Base-by-base conservation (phyloP, 2,797 vertebrate species). In the Falco biarmicus region DNA sequence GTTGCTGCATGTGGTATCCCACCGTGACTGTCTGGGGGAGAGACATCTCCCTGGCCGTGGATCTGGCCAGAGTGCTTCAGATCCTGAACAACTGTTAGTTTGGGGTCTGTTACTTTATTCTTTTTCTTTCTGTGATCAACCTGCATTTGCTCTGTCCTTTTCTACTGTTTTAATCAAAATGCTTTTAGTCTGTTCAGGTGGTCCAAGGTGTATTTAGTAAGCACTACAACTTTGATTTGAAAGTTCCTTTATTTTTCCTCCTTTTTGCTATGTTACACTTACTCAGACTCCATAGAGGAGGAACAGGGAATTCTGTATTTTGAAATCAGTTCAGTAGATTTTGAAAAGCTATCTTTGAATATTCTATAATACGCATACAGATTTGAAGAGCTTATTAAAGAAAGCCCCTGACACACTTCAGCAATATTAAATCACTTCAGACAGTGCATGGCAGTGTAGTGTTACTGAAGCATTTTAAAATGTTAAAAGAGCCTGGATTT, bases 361-460 rank as follows among this genome's bases (percentile, higher is more conserved):
- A 96, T 97, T 97, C 96, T 80, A 68, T 98, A 97, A 95, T 97
- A 96, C 96, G 96, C 88, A 89, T 95, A 96, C 96, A 97, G 96
- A 97, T 97, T 97, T 98, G 97, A 97, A 98, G 97, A 97, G 97
- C 98, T 98, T 97, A 97, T 98, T 98, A 98, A 98, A 97, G 97
- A 97, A 98, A 97, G 93, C 85, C 95, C 95, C 95, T 97, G 97
- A 98, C 97, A 98, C 96, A 98, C 97, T 98, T 98, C 97, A 98
- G 97, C 96, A 97, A 97, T 98, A 97, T 98, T 97, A 98, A 98
- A 98, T 98, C 97, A 97, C 96, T 96, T 97, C 94, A 96, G 97
- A 97, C 60, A 54, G 97, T 97, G 92, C 92, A 82, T 91, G 95
- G 97, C 96, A 96, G 96, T 85, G 95, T 97, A 98, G 95, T 95